Percentiles rank a stretch among this genome's conserved stretches.
Conservation (phyloP, 2,888 invertebrate species). For the Candidula unifasciata region DNA sequence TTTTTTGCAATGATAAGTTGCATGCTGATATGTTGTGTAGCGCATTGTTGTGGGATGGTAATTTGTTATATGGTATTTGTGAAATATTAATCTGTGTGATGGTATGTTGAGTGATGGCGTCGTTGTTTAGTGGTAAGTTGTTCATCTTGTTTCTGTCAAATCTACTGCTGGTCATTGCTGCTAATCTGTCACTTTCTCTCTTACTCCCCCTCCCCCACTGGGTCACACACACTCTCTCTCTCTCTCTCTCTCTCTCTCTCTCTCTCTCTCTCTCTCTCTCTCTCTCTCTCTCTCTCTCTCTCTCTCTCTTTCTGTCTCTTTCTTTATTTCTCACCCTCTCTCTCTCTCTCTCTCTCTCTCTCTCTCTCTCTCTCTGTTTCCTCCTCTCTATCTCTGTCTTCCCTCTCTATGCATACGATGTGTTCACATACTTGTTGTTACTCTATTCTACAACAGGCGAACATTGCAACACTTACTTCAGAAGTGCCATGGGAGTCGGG, state of each 20-base stretch:
- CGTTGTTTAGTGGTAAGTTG: too few species aligned
- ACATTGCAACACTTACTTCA: slow-evolving; percentile 35
- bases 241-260: background rate
- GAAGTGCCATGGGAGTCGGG: slow-evolving; percentile 39
- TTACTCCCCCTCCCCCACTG: background rate
- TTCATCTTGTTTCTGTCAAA: too few species aligned
- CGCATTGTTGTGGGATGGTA: too few species aligned
- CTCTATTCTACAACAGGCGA: slow-evolving; percentile 12
- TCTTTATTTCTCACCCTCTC: background rate
- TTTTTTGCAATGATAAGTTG: too few species aligned
- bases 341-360: background rate
- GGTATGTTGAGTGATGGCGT: too few species aligned
- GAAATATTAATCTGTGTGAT: too few species aligned
- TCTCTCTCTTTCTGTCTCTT: background rate
- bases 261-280: background rate
- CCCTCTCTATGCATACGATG: background rate
- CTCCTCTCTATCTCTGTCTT: background rate
- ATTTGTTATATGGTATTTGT: too few species aligned
- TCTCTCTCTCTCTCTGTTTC: background rate
- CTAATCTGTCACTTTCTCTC: background rate
- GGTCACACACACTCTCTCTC: background rate
- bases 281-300: background rate
- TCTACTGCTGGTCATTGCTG: too few species aligned
- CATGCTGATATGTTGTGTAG: too few species aligned
- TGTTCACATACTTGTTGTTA: too few species aligned